Base-by-base conservation (phyloP, 2,888 invertebrate genomes). In the Drosophila niveifrons region DNA sequence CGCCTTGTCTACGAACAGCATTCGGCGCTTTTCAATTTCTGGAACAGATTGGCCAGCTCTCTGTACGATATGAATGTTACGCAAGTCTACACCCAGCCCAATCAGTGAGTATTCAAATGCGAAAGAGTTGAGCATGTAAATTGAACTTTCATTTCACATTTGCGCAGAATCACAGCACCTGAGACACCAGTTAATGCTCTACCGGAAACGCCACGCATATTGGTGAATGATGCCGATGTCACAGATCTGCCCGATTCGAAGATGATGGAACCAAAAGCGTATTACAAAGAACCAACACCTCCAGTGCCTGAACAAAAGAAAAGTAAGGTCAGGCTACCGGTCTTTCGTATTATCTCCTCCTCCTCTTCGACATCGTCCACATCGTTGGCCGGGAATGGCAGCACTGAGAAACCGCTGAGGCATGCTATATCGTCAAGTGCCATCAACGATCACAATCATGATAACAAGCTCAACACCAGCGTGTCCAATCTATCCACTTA, bases 1-100 rank as follows among this genome's bases (percentile, higher is more conserved):
- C 94, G 94, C 78, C 92, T 97, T 72, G 94, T 94, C 82, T 95
- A 94, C 81, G 75, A 73, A 15, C 92, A 93, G 15, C 92, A 93
- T 65, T 91, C 93, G 1, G 91, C 91, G 69, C 90, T 94, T 7
- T 95, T 94, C 85, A 94, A 96, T 91, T 96, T 96, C 92, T 97
- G 96, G 96, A 93, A 94, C 7, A 95, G 94, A 80, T 92, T 96
- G 23, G 92, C 93, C 36, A 93, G 94, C 69, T 94, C 96, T 0
- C 89, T 92, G 65, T 83, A 89, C 50, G 87, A 82, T 47, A 66
- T 88, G 3, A 82, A 80, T 55, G 63, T 72, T 3, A 28, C 66
- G 0, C 53, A 72, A 11, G 62, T 80, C 10, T 75, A 75, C 58
- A 61, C 67, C 31, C 59, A 66, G 36, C 28, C 29, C 4, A 17